Evolutionary conservation across 2,113 vertebrate genomes (phyloP).

Genomic region (Nothoprocta pentlandii): DNA sequence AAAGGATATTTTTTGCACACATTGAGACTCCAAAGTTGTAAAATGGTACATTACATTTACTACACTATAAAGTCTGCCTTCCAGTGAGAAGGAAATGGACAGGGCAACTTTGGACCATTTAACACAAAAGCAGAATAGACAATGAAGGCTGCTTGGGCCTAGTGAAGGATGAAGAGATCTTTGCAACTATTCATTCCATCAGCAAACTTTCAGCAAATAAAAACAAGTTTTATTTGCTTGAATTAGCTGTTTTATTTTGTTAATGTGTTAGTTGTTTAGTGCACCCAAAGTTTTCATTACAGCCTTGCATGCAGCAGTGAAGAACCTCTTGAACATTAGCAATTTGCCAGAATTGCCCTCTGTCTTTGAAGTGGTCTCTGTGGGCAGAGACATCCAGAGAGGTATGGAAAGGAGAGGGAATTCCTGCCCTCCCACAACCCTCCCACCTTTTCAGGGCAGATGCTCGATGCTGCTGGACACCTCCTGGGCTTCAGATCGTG

Average conservation of each 20-base stretch:
- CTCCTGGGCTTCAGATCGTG: background rate
- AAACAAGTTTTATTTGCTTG: background rate
- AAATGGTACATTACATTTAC: background rate
- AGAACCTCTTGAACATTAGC: background rate
- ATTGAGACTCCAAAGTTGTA: background rate
- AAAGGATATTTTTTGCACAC: background rate
- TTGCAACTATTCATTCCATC: background rate
- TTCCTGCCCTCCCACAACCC: background rate
- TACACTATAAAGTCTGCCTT: background rate
- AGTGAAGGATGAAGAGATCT: background rate
- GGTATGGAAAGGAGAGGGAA: background rate
- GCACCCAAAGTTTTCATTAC: background rate
- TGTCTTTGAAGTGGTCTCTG: background rate
- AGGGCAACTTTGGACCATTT: background rate
- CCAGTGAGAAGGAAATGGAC: background rate
- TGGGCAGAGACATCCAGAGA: background rate
- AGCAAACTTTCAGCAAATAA: background rate
- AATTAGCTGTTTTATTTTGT: background rate
- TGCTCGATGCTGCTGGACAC: background rate
- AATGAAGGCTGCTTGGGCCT: background rate
- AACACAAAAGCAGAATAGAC: background rate
- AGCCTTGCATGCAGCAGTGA: background rate
- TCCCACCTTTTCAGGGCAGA: fast-evolving
- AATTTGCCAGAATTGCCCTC: background rate
- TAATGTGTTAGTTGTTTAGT: background rate